These are phyloP conservation scores for Astropecten irregularis DNA, from an alignment of 53 echinoderm and acorn worm genomes.

Conservation along the genomic window DNA sequence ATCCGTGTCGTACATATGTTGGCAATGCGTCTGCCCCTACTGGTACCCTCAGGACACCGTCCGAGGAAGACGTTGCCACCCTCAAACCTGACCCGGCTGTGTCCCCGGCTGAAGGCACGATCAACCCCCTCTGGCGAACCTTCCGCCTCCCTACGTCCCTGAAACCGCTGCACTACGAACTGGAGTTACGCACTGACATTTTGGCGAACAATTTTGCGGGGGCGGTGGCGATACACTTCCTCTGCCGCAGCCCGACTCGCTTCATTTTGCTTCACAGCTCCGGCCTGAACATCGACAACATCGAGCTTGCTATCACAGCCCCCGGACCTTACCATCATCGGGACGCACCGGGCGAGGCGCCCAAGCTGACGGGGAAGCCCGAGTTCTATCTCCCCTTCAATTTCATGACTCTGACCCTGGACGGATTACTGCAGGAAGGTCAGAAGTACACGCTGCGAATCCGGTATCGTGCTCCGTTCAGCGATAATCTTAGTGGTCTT, in stretches of 20 bases:
- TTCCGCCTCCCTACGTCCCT: conserved; percentile 78
- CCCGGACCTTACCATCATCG: background rate
- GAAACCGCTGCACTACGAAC: conserved; percentile 70
- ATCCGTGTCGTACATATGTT: background rate
- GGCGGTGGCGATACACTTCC: conserved; percentile 68
- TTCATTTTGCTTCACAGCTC: conserved; percentile 76
- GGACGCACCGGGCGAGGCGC: background rate
- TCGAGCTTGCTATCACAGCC: background rate
- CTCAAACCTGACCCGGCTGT: background rate
- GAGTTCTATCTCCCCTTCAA: conserved; percentile 56
- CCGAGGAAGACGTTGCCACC: background rate
- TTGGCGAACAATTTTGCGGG: conserved; percentile 68
- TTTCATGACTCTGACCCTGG: conserved; percentile 53
- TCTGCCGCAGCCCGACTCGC: conserved; percentile 65
- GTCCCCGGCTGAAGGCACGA: background rate
- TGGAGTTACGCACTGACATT: conserved; percentile 71
- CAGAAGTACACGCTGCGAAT: conserved; percentile 63
- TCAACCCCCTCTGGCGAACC: conserved; percentile 47
- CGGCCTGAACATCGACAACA: conserved; percentile 43
- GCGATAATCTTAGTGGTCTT: conserved; percentile 58
- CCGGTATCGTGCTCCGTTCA: conserved; percentile 61
- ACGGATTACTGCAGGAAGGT: conserved; percentile 43
- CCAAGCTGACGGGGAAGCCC: conserved; percentile 47
- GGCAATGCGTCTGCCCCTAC: background rate
- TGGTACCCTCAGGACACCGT: background rate